These are phyloP conservation scores for Periophthalmodon schlosseri DNA, from an alignment of 2,113 vertebrate genomes.

Conservation along the genomic window DNA sequence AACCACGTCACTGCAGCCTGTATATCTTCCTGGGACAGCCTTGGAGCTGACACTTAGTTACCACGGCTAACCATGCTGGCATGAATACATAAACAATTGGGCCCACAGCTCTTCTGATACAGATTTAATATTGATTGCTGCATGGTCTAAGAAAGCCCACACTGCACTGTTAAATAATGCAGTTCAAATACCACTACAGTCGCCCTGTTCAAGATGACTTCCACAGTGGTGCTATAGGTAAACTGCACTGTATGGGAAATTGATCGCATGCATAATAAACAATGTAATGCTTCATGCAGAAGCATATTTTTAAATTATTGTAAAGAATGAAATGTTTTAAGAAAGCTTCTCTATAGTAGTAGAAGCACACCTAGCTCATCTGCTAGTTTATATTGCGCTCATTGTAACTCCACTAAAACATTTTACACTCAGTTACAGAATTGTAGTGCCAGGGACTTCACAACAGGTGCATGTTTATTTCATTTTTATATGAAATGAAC, in stretches of 20 bases:
- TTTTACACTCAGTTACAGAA: neutral
- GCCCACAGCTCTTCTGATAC: constrained; percentile 65
- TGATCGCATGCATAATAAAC: neutral
- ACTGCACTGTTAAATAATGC: neutral
- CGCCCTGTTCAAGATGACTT: neutral
- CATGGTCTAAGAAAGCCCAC: neutral
- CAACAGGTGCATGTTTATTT: neutral
- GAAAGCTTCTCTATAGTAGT: neutral
- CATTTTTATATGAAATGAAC: neutral
- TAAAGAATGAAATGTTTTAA: neutral
- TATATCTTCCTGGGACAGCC: constrained; percentile 37
- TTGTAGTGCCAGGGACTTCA: constrained; percentile 15
- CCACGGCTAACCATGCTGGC: constrained; percentile 41
- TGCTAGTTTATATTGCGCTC: neutral
- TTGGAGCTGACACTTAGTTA: constrained; percentile 48
- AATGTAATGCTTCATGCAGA: neutral
- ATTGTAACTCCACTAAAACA: neutral
- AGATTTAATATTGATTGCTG: constrained; percentile 66
- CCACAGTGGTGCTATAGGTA: neutral
- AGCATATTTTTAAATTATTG: neutral
- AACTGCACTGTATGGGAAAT: neutral
- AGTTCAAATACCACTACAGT: neutral
- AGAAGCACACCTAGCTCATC: neutral
- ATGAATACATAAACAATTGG: constrained; percentile 66
- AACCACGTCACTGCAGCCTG: constrained; percentile 14